These are phyloP conservation scores for Scolopax mira DNA, from an alignment of 2,113 vertebrate genomes.

Conservation along the genomic window DNA sequence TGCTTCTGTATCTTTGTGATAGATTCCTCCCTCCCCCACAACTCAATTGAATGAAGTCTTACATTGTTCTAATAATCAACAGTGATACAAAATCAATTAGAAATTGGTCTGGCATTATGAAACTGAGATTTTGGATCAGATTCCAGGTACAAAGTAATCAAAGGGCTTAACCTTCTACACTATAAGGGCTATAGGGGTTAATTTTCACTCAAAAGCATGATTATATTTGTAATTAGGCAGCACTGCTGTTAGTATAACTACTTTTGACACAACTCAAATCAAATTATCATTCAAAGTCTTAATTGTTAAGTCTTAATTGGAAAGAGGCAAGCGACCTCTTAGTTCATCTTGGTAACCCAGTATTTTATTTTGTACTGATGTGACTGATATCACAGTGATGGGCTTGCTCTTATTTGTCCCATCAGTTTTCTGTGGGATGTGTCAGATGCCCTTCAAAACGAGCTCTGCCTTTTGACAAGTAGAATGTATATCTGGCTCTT, in stretches of 20 bases:
- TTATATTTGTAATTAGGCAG: neutral
- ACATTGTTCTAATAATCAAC: slow-evolving; percentile 43
- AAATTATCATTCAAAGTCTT: neutral
- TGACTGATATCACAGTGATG: neutral
- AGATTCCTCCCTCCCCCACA: neutral
- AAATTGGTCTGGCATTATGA: slow-evolving; percentile 17
- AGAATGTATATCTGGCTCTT: neutral
- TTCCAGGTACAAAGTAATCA: neutral
- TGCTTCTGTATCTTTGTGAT: slow-evolving; percentile 10
- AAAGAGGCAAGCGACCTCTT: neutral
- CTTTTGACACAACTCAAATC: neutral
- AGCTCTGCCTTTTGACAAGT: neutral
- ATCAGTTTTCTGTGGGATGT: neutral
- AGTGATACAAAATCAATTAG: slow-evolving; percentile 67
- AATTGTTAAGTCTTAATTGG: neutral
- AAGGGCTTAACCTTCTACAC: neutral
- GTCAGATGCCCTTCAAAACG: neutral
- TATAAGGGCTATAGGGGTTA: neutral
- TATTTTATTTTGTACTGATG: neutral
- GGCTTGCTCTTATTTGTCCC: neutral
- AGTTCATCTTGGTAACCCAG: neutral
- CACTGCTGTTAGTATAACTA: neutral
- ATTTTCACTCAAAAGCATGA: neutral
- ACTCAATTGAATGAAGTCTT: slow-evolving; percentile 39
- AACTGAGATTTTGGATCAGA: slow-evolving; percentile 30